Evolutionary conservation across 2,113 vertebrate genomes (phyloP).

Genomic region (Pristiophorus japonicus): DNA sequence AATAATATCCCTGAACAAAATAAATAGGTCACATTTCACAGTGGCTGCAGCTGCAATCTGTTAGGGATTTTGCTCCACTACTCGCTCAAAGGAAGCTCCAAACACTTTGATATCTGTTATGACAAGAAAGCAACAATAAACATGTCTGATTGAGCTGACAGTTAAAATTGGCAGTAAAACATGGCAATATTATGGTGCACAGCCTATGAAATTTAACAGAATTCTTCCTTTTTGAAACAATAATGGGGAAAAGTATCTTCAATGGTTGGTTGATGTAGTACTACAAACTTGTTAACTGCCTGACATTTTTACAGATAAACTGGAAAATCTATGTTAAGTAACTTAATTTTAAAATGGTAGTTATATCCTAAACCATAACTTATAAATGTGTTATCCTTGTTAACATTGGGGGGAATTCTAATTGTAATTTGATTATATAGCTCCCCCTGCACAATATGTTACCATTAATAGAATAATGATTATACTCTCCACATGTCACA

Average conservation of each 20-base stretch:
- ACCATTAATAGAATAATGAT: neutral
- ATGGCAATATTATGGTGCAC: neutral
- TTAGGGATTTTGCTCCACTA: neutral
- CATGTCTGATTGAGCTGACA: slow-evolving; percentile 16
- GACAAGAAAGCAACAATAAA: neutral
- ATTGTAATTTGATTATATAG: neutral
- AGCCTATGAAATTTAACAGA: neutral
- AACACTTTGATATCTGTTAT: neutral
- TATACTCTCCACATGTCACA: neutral
- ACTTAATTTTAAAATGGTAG: neutral
- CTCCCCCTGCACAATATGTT: neutral
- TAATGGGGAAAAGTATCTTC: neutral
- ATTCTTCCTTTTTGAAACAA: neutral
- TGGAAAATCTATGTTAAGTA: neutral
- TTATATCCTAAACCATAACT: neutral
- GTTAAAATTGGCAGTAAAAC: neutral
- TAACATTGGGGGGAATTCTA: neutral
- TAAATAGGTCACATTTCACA: neutral
- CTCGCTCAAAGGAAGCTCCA: neutral
- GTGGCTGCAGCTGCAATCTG: neutral
- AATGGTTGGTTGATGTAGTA: neutral
- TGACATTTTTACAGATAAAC: neutral
- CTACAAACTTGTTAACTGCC: neutral
- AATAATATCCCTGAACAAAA: neutral
- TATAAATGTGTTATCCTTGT: neutral